Percentiles rank a stretch among this genome's conserved stretches.
Conservation (phyloP, 2,113 vertebrate genomes). For the Lanius ludovicianus region DNA sequence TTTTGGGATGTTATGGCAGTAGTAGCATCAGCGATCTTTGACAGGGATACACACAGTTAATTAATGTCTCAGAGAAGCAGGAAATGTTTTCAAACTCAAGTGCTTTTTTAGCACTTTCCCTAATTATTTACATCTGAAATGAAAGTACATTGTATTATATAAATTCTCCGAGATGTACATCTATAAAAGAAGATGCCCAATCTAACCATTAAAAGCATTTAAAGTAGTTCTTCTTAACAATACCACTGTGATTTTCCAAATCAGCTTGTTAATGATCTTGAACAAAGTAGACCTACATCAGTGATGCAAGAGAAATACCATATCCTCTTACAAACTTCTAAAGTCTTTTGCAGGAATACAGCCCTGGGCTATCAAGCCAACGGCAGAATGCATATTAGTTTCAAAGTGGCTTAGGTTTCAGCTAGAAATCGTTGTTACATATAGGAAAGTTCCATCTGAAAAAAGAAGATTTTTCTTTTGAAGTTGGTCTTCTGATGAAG, state of each 20-base stretch:
- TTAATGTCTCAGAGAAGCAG: neutral
- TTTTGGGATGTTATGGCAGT: neutral
- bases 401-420: neutral
- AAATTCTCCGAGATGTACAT: neutral
- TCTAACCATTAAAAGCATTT: neutral
- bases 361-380: neutral
- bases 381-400: neutral
- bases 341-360: neutral
- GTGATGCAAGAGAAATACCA: neutral
- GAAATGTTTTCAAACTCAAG: neutral
- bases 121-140: neutral
- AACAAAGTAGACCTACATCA: neutral
- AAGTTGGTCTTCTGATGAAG: neutral
- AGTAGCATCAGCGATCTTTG: neutral
- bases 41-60: neutral
- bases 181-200: neutral
- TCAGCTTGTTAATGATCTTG: neutral
- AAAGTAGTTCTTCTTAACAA: neutral
- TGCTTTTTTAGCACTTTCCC: neutral
- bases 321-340: neutral
- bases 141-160: neutral
- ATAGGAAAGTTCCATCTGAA: neutral
- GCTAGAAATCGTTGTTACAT: neutral
- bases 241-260: neutral
- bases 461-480: neutral